These are phyloP conservation scores for Stictocephala bisonia DNA, from an alignment of 2,888 invertebrate species.

Conservation along the genomic window DNA sequence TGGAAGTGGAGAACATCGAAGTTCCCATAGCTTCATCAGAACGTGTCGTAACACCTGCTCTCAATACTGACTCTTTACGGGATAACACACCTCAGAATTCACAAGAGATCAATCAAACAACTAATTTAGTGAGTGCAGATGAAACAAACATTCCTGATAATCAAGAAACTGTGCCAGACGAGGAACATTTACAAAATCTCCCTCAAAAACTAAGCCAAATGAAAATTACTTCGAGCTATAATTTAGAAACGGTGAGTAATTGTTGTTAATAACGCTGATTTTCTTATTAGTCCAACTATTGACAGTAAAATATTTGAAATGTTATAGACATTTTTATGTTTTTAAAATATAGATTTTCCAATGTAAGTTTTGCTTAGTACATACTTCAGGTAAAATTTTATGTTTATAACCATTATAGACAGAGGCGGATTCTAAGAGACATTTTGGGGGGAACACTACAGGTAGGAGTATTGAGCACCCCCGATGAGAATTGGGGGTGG, in stretches of 20 bases:
- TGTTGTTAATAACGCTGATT: not conserved
- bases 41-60: not conserved
- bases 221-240: conserved; percentile 15
- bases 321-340: too few relatives aligned
- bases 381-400: too few relatives aligned
- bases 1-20: conserved; percentile 47
- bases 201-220: conserved; percentile 43
- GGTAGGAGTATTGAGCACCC: too few relatives aligned
- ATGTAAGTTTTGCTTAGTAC: too few relatives aligned
- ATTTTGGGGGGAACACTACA: too few relatives aligned
- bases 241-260: conserved; percentile 22
- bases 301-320: too few relatives aligned
- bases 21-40: conserved; percentile 38
- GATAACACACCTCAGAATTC: not conserved
- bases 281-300: not conserved
- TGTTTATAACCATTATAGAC: too few relatives aligned
- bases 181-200: conserved; percentile 70
- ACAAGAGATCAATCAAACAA: conserved; percentile 2
- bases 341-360: too few relatives aligned
- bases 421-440: too few relatives aligned
- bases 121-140: conserved; percentile 54
- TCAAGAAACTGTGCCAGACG: conserved; percentile 75
- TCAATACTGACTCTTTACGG: not conserved
- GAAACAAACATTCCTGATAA: conserved; percentile 65
- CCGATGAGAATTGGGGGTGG: too few relatives aligned